A percentile compares a stretch with the other conserved stretches of the same genome.
Evolutionary conservation across 2,797 vertebrate species (phyloP).

Genomic region (Rallus crepitans): DNA sequence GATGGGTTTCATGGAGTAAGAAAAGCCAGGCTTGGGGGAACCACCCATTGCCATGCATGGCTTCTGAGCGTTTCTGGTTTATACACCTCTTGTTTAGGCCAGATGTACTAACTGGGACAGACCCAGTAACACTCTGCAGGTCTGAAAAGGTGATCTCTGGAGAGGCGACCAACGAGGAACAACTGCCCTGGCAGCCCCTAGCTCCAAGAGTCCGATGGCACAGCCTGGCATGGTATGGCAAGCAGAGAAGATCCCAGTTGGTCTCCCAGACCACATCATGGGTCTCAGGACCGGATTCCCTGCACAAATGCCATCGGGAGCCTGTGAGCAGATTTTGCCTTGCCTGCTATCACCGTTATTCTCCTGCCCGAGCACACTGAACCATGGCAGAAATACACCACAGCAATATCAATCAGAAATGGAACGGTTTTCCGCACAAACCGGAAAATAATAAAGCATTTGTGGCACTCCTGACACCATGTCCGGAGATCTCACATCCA

Average conservation of each 20-base stretch:
- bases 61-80: background rate
- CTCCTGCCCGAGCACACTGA: background rate
- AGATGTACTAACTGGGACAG: background rate
- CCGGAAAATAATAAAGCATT: background rate
- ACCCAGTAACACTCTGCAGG: background rate
- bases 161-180: background rate
- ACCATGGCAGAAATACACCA: background rate
- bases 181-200: accelerated
- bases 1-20: background rate
- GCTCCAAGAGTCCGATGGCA: accelerated
- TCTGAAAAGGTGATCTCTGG: background rate
- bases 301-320: background rate
- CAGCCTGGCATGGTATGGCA: accelerated
- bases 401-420: background rate
- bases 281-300: background rate
- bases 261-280: background rate
- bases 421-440: background rate
- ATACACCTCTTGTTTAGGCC: background rate
- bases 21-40: background rate
- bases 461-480: background rate
- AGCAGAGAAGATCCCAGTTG: background rate
- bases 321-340: background rate
- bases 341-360: background rate
- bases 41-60: accelerated
- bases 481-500: accelerated